phyloP scores from a whole-genome alignment of 2,888 invertebrate species.

The Thelaira solivaga region DNA sequence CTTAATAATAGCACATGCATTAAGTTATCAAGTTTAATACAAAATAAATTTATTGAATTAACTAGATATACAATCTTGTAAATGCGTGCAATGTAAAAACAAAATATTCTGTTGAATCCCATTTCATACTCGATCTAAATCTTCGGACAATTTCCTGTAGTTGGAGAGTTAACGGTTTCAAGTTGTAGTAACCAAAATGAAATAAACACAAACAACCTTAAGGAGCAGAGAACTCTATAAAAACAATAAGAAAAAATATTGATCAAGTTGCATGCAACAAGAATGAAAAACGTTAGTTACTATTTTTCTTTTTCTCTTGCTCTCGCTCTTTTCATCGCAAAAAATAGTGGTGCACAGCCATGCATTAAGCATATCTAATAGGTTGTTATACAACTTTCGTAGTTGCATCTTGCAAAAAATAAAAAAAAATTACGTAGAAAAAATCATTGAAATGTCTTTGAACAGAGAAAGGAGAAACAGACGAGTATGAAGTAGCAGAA shows the following conservation, averaged over 20 bases:
- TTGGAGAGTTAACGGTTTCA: slow-evolving; percentile 47
- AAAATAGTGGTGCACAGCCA: slow-evolving; percentile 16
- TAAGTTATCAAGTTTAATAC: too few species aligned
- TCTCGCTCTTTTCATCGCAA: background rate
- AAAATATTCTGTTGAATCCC: slow-evolving; percentile 14
- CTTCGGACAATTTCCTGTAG: slow-evolving; percentile 32
- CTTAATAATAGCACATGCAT: too few species aligned
- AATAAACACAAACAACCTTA: background rate
- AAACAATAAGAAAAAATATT: slow-evolving; percentile 25
- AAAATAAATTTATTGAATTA: slow-evolving; percentile 17
- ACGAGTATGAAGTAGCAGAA: background rate
- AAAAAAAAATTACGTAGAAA: background rate
- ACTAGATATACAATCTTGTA: background rate
- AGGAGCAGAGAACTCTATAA: background rate
- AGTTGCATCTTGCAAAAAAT: slow-evolving; percentile 39
- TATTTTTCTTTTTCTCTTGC: too few species aligned
- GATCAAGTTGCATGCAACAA: slow-evolving; percentile 45
- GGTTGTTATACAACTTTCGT: slow-evolving; percentile 60
- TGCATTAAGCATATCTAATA: slow-evolving; percentile 38
- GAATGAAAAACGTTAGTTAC: slow-evolving; percentile 1
- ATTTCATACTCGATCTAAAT: slow-evolving; percentile 30
- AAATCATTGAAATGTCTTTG: slow-evolving; percentile 39
- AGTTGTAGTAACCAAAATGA: slow-evolving; percentile 26
- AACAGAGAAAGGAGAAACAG: slow-evolving; percentile 31
- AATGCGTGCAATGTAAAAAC: slow-evolving; percentile 4